Evolutionary conservation across 2,888 invertebrate genomes (phyloP), one percentile per base, ranked within the genome.

Genomic region (Eremobia ochroleuca): DNA sequence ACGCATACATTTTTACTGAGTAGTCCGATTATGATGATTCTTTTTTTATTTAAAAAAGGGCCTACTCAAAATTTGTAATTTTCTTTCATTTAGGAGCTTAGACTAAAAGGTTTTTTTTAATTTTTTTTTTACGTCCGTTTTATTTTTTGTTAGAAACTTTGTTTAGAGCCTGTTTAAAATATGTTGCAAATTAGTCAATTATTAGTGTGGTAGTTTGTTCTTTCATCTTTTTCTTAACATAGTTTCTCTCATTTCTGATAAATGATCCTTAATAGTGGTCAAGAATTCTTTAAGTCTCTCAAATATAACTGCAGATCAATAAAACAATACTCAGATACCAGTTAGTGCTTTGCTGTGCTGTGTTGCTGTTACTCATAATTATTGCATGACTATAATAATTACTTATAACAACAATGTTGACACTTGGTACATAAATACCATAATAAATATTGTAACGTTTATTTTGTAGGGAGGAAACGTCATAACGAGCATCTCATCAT

Each of bases 241-340:
- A 4, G 25, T 34, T 34, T 31, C 4, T 34, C 25, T n/a, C 4
- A n/a, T 52, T 25, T 25, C 9, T 9, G n/a, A n/a, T n/a, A 8
- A 49, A 49, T 9, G 49, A 49, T 49, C 8, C 0, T 8, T 49
- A 25, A 52, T 9, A 52, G 25, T 25, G 25, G 9, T 52, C 11
- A 52, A 11, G 4, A 52, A 55, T 68, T 58, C 18, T 59, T 40
- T 2, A n/a, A 8, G 5, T 11, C n/a, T 25, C 31, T 49, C 5
- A 37, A 61, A 61, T 40, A 3, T 43, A 8, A 43, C 40, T 11
- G 15, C 0, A 31, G n/a, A 58, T 43, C 75, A 73, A 43, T 58
- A 75, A 28, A 74, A 43, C 34, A 74, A 31, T 55, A 73, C 52
- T 73, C n/a, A 55, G 2, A 40, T 21, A 43, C 18, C 43, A n/a